Evolutionary conservation across 2,888 invertebrate species (phyloP).

Genomic region (Mactromeris polynyma): DNA sequence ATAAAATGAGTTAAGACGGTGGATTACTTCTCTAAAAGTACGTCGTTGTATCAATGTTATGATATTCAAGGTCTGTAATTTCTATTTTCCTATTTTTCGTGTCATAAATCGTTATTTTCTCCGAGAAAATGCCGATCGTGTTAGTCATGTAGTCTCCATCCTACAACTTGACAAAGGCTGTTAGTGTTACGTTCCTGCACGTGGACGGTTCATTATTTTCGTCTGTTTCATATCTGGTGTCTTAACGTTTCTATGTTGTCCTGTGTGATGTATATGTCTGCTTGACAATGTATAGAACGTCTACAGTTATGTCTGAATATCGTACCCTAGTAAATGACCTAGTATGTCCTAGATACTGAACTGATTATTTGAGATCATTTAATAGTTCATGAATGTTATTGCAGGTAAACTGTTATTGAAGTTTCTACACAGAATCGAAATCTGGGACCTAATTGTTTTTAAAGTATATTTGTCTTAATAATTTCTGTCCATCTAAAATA

Average conservation of each 20-base stretch:
- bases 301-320: neutral
- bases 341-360: constrained; percentile 26
- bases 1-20: neutral
- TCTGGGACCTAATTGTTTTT: no score
- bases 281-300: neutral
- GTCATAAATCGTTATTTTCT: neutral
- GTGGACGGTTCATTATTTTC: neutral
- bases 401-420: no score
- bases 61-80: neutral
- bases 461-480: no score
- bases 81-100: neutral
- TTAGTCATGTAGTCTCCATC: neutral
- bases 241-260: neutral
- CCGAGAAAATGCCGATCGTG: neutral
- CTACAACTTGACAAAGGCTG: neutral
- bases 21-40: neutral
- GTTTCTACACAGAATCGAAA: no score
- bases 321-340: constrained; percentile 20
- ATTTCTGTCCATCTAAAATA: no score
- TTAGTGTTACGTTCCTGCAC: neutral
- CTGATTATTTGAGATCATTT: neutral
- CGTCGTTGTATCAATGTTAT: neutral
- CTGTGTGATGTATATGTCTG: neutral
- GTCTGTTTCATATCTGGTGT: neutral
- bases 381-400: neutral